Conservation (phyloP, 1,140 invertebrate genomes). For the Diorhabda carinulata region DNA sequence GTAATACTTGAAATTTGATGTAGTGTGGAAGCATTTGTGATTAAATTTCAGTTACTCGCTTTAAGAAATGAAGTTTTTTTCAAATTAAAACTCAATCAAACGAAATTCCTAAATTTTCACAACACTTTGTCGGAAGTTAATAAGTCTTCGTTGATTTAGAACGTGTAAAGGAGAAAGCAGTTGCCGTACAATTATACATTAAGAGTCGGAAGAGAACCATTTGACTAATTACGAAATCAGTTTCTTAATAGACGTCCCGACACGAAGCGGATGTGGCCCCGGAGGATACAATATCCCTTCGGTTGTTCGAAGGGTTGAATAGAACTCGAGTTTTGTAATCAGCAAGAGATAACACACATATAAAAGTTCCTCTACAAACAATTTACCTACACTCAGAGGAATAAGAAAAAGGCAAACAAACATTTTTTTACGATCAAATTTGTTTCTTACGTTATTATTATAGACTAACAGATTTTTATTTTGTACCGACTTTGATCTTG, state of each 20-base stretch:
- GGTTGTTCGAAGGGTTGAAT: constrained; percentile 21
- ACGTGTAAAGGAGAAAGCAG: constrained; percentile 27
- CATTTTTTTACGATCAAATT: too few species aligned
- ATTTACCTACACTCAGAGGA: background rate
- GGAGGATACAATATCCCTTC: constrained; percentile 33
- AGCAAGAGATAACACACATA: constrained; percentile 30
- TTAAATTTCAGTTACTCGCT: too few species aligned
- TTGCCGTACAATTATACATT: constrained; percentile 41
- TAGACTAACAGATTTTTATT: too few species aligned
- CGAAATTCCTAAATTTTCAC: too few species aligned
- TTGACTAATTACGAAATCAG: constrained; percentile 40
- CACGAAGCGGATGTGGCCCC: constrained; percentile 33
- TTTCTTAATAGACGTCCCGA: constrained; percentile 40
- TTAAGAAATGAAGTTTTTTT: too few species aligned
- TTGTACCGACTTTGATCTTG: too few species aligned
- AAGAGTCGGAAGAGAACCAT: constrained; percentile 34
- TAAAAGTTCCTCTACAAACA: background rate
- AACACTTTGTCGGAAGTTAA: background rate
- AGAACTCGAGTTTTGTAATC: constrained; percentile 24
- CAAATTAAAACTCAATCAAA: too few species aligned
- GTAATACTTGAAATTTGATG: too few species aligned
- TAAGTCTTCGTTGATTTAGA: background rate
- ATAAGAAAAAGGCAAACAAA: too few species aligned
- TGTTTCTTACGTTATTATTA: too few species aligned
- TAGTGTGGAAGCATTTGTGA: too few species aligned